Base-by-base conservation (phyloP, 2,797 vertebrate genomes). In the Triplophysa bombifrons region DNA sequence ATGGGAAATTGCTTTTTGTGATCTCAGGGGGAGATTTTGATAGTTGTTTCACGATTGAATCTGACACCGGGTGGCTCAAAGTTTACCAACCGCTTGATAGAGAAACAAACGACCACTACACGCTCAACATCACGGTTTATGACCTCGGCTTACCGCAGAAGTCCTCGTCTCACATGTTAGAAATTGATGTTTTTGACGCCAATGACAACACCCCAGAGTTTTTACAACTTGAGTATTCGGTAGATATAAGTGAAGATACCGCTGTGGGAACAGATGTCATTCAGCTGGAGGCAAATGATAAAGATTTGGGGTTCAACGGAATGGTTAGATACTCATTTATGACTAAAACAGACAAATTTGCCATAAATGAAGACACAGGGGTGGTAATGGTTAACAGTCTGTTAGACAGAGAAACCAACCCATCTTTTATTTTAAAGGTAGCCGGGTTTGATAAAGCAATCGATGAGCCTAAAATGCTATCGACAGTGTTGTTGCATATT, bases 61-160 rank as follows among this genome's bases (percentile, higher is more conserved):
- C 93, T 90, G 94, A 96, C 85, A 93, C 89, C 22, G 95, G 95
- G 76, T 88, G 92, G 90, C 84, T 96, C 76, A 92, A 92, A 87
- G 85, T 94, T 85, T 87, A 93, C 3, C 90, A 93, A 82, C 92
- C 92, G 0, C 94, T 96, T 67, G 95, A 96, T 83, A 87, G 93
- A 82, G 95, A 96, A 87, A 74, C 87, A 5, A 91, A 88, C 68
- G 93, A 94, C 84, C 90, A 83, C 70, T 94, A 96, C 34, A 90
- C 87, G 13, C 85, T 96, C 69, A 96, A 95, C 84, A 78, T 96
- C 83, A 95, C 94, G 0, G 94, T 91, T 1, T 95, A 91, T 79
- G 95, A 96, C 87, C 94, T 96, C 79, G 95, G 95, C 55, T 90
- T 94, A 86, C 95, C 95, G 12, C 95, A 95, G 84, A 94, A 92